Base-by-base conservation (phyloP, 2,113 vertebrate genomes). In the Asarcornis scutulata region DNA sequence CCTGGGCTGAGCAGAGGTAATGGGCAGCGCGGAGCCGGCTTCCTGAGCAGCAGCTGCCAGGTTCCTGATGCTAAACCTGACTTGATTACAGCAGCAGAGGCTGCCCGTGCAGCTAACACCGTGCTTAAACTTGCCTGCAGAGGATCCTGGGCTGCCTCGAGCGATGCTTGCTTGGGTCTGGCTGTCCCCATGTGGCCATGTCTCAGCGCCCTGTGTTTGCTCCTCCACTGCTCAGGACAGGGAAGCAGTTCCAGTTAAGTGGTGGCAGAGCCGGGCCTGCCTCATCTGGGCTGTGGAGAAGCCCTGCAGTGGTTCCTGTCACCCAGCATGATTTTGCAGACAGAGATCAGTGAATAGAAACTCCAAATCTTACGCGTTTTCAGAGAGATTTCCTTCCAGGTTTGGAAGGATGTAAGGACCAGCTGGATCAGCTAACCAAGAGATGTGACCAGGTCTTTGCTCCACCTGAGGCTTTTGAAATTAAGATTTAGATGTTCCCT, bases 21-120 rank as follows among this genome's bases (percentile, higher is more conserved):
- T 92, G 92, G 94, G 60, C 95, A 93, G 91, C 31, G 21, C 7
- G 1, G 91, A 90, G 36, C 86, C 62, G 79, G 31, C 64, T 96
- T 90, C 72, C 91, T 83, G 79, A 93, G 83, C 29, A 26, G 16
- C 67, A 56, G 52, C 86, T 90, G 82, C 75, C 50, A 64, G 32
- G 22, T 78, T 81, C 42, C 56, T 75, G 21, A 7, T 77, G 77
- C 58, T 87, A 79, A 74, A 67, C 67, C 25, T 17, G 69, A 34
- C 56, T 91, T 31, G 53, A 7, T 67, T 40, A 25, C 27, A 60
- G 52, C 56, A 72, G 23, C 81, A 75, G 86, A 31, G 21, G 3
- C 7, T 56, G 66, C 59, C 73, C 42, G 46, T 55, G 5, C 1
- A 23, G 72, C 53, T 26, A 5, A n/a, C 38, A 55, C 36, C 53